phyloP scores from a whole-genome alignment of 1,140 invertebrate species.

The Pseudobourletiella spinata region DNA sequence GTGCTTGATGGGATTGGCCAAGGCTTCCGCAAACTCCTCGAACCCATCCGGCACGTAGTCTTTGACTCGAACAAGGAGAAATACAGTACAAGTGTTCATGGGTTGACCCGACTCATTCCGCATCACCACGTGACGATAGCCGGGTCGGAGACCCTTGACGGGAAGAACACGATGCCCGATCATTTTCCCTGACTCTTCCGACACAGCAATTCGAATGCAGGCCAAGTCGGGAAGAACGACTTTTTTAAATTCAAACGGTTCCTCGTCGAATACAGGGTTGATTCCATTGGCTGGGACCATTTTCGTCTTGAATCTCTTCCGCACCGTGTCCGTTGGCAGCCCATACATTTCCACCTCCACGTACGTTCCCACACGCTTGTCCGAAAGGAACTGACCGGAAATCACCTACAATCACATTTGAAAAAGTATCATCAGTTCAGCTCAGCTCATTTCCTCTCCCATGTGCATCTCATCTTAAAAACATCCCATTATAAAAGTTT shows the following conservation, averaged over 20 bases:
- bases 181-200: slow-evolving; percentile 88
- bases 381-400: slow-evolving; percentile 86
- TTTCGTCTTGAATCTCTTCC: slow-evolving; percentile 91
- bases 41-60: slow-evolving; percentile 94
- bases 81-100: slow-evolving; percentile 74
- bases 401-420: slow-evolving; percentile 55
- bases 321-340: slow-evolving; percentile 92
- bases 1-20: slow-evolving; percentile 96
- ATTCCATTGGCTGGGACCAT: slow-evolving; percentile 91
- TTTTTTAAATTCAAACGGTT: slow-evolving; percentile 97
- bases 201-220: slow-evolving; percentile 87
- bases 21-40: slow-evolving; percentile 82
- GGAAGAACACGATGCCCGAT: slow-evolving; percentile 94
- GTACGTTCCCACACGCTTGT: slow-evolving; percentile 91
- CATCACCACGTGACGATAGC: slow-evolving; percentile 77
- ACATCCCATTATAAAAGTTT: too few species aligned
- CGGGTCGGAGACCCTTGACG: slow-evolving; percentile 89
- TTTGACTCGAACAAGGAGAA: slow-evolving; percentile 86
- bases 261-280: slow-evolving; percentile 91
- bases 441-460: too few species aligned
- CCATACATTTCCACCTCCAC: slow-evolving; percentile 99
- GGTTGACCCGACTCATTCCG: slow-evolving; percentile 92
- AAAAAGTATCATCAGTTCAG: too few species aligned
- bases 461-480: too few species aligned
- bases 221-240: slow-evolving; percentile 96